Evolutionary conservation across 2,888 invertebrate species (phyloP), one percentile per base, ranked within the genome.

Genomic region (Clunio marinus): DNA sequence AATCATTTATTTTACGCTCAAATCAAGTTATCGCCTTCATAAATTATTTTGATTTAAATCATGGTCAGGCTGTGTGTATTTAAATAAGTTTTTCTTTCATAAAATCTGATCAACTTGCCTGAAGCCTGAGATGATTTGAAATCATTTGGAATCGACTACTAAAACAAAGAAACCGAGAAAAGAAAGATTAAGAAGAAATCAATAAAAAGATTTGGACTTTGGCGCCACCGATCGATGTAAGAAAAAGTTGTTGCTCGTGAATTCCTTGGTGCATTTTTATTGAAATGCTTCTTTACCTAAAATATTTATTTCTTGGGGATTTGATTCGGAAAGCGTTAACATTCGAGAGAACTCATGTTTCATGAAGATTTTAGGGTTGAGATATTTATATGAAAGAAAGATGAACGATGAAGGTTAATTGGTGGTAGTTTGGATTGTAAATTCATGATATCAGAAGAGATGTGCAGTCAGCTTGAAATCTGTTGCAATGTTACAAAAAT

Each of bases 341-440:
- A 65, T 65, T 65, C 27, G 63, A 65, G 37, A 65, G 63, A 65
- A 65, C 41, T 65, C 63, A 46, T 65, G 63, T 65, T 65, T 63
- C 46, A 17, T 15, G 17, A 46, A 65, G 46, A 65, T 65, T 65
- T 58, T 3, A 13, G 24, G 10, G 46, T 13, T 17, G 7, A 51
- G 63, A 60, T 60, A 28, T 17, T 28, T 20, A 45, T 24, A 28
- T 46, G 13, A 20, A 60, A 15, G 27, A 17, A 22, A 10, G 51
- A 35, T 20, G 22, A 32, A 41, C n/a, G n/a, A 45, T 4, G 20
- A 66, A 66, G 55, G 66, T 66, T 66, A 66, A 66, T 66, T 66
- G 55, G 51, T 63, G n/a, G 63, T 41, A 63, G 63, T 25, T 41
- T 22, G 25, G 63, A 27, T 27, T 63, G 46, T 66, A 55, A 55